These are phyloP conservation scores for Ctenoplectra terminalis DNA, from an alignment of 1,140 invertebrate genomes.

Conservation along the genomic window DNA sequence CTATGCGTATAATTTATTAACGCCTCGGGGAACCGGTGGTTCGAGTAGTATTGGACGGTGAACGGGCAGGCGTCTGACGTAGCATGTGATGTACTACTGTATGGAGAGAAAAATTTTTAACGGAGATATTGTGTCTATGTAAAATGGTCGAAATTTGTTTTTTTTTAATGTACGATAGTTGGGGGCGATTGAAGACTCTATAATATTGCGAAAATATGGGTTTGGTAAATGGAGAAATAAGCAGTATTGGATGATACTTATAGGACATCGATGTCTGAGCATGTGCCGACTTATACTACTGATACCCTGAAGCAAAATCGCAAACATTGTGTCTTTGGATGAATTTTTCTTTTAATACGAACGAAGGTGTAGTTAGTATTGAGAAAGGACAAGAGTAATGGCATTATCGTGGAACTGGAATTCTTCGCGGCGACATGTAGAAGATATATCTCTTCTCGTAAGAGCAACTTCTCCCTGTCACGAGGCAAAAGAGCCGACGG, in stretches of 20 bases:
- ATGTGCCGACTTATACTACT: neutral
- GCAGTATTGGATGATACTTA: neutral
- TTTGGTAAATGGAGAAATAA: no score
- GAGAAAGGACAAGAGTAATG: neutral
- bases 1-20: neutral
- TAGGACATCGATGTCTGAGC: neutral
- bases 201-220: no score
- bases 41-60: neutral
- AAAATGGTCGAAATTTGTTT: no score
- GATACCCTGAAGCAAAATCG: no score
- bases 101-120: no score
- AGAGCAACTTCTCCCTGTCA: neutral
- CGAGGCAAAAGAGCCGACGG: constrained; percentile 18
- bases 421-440: constrained; percentile 6
- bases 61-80: neutral
- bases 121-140: no score
- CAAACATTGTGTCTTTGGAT: no score
- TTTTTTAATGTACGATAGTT: no score
- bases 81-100: neutral
- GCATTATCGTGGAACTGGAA: neutral
- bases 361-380: no score
- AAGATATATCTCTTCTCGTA: neutral
- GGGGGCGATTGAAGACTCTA: no score
- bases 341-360: neutral
- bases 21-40: neutral